phyloP scores from a whole-genome alignment of 1,140 invertebrate species.

The Popillia japonica region DNA sequence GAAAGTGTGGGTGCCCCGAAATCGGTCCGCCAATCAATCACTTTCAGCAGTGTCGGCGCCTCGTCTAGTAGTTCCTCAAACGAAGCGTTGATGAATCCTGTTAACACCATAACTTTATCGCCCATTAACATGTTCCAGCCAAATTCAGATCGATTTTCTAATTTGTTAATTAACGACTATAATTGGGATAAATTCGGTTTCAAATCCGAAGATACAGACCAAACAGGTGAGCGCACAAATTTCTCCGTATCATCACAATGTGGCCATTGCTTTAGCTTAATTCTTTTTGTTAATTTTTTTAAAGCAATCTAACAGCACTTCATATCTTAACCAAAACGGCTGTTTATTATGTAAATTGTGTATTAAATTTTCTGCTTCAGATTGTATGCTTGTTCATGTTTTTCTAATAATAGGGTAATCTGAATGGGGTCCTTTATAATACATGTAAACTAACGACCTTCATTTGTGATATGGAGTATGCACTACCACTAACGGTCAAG shows the following conservation, averaged over 20 bases:
- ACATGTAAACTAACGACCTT: slow-evolving; percentile 27
- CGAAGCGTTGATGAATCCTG: slow-evolving; percentile 27
- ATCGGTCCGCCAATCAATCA: slow-evolving; percentile 30
- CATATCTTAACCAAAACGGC: background rate
- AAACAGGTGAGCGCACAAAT: background rate
- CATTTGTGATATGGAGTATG: slow-evolving; percentile 11
- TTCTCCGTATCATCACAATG: background rate
- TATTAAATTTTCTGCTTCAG: background rate
- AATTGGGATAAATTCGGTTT: slow-evolving; percentile 28
- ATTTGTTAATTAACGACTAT: slow-evolving; percentile 32
- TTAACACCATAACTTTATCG: slow-evolving; percentile 23
- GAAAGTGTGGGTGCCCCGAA: slow-evolving; percentile 27
- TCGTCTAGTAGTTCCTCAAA: background rate
- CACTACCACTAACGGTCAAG: slow-evolving; percentile 17
- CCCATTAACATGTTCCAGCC: slow-evolving; percentile 12
- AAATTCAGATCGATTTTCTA: slow-evolving; percentile 22
- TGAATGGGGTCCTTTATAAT: background rate
- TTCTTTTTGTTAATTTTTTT: background rate
- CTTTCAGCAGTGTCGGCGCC: background rate
- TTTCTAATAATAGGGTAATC: slow-evolving; percentile 15
- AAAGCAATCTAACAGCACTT: background rate
- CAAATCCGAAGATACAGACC: slow-evolving; percentile 31
- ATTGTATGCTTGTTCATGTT: background rate
- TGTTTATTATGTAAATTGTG: background rate
- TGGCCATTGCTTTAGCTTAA: background rate